Evolutionary conservation across 1,140 invertebrate species (phyloP).

Genomic region (Drosophila nikananu): DNA sequence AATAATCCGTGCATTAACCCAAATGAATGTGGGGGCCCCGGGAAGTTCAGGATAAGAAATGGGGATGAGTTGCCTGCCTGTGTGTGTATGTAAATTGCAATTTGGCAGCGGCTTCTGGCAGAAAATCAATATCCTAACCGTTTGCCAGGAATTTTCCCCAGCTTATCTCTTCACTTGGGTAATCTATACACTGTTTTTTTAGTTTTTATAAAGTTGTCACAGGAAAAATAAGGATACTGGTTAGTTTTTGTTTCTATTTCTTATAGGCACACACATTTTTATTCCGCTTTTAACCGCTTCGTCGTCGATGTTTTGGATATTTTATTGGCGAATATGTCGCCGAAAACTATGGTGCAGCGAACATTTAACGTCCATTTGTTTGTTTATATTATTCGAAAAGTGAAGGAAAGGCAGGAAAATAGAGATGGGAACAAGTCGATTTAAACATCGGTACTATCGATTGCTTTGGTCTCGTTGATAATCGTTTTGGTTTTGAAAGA

Average conservation of each 20-base stretch:
- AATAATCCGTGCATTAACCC: constrained; percentile 74
- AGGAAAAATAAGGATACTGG: not conserved
- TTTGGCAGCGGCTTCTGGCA: constrained; percentile 54
- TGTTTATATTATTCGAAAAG: constrained; percentile 33
- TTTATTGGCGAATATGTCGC: not conserved
- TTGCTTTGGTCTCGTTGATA: not conserved
- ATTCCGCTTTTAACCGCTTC: constrained; percentile 15
- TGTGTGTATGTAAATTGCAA: constrained; percentile 53
- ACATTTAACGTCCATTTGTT: constrained; percentile 10
- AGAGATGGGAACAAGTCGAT: not conserved
- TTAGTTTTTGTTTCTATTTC: not conserved
- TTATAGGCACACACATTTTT: constrained; percentile 1
- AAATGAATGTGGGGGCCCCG: constrained; percentile 41
- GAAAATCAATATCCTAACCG: constrained; percentile 63
- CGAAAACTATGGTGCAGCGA: not conserved
- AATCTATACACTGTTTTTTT: not conserved
- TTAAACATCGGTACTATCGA: not conserved
- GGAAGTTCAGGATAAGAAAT: not conserved
- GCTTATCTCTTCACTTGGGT: not conserved
- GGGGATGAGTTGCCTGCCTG: not conserved
- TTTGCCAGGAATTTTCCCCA: constrained; percentile 21
- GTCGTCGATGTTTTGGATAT: not conserved
- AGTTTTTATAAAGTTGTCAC: not conserved
- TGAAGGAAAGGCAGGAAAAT: constrained; percentile 5
- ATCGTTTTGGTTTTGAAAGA: not conserved